phyloP scores from a whole-genome alignment of 2,888 invertebrate species.

The Ormyrus pomaceus region DNA sequence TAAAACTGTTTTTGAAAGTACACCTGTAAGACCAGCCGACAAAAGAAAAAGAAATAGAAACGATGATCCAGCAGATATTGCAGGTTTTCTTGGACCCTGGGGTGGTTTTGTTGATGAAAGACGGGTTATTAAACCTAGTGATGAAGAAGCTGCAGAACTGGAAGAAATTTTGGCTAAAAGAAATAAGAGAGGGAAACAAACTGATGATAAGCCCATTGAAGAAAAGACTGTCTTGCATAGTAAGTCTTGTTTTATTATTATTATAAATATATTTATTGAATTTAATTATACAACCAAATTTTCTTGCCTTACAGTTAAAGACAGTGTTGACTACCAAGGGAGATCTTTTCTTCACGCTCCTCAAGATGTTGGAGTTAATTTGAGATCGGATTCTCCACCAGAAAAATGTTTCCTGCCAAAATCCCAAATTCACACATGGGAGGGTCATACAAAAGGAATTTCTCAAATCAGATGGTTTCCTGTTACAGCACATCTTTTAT shows the following conservation, averaged over 20 bases:
- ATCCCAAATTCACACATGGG: constrained; percentile 96
- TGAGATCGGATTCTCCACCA: constrained; percentile 91
- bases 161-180: constrained; percentile 96
- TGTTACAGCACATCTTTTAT: constrained; percentile 92
- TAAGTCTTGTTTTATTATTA: constrained; percentile 57
- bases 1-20: constrained; percentile 93
- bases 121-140: constrained; percentile 91
- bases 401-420: constrained; percentile 98
- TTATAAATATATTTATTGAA: constrained; percentile 7
- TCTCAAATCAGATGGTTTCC: constrained; percentile 97
- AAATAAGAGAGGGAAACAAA: constrained; percentile 89
- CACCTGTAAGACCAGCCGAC: constrained; percentile 84
- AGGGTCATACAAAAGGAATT: constrained; percentile 97
- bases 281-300: not conserved
- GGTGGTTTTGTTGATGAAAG: constrained; percentile 95
- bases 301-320: constrained; percentile 83
- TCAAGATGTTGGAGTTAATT: constrained; percentile 93
- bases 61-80: constrained; percentile 92
- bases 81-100: constrained; percentile 98
- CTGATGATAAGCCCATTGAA: constrained; percentile 93
- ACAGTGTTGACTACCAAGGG: constrained; percentile 96
- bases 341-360: constrained; percentile 95
- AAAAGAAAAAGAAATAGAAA: constrained; percentile 92
- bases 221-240: constrained; percentile 95
- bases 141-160: constrained; percentile 94